Base-by-base conservation (phyloP, 2,113 vertebrate species). In the Oreochromis aureus region DNA sequence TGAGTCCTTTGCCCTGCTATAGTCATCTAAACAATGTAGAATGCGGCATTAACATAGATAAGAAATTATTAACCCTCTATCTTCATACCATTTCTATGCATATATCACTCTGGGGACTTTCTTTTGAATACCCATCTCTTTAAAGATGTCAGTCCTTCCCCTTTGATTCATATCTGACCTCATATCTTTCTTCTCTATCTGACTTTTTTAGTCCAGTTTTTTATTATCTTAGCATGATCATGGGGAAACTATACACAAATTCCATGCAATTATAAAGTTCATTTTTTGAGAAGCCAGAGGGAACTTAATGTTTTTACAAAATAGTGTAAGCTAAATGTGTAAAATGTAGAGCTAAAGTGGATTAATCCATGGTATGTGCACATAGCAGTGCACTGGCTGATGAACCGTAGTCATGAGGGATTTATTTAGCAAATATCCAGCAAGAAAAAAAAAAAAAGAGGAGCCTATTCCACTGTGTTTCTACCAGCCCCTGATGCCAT, bases 381-480 rank as follows among this genome's bases (percentile, higher is more conserved):
- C 82, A 88, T 53, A 55, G 41, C 83, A 87, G 86, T 85, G 30
- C 69, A 93, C 84, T 89, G 86, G 41, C 87, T 91, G 85, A 93
- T 83, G 89, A 93, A 90, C 91, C 81, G 48, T 59, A 63, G 84
- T 91, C 92, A 94, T 85, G 88, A 93, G 90, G 89, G 91, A 95
- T 94, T 96, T 81, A 89, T 95, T 90, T 92, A 83, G 87, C 82
- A 95, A 91, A 95, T 92, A 95, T 95, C 91, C 86, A 87, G 87
- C 84, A 89, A 87, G 13, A 5, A 27, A 27, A 69, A 73, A 69
- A 73, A 80, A 95, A 93, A 89, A 89, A 15, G 86, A 61, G 61
- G 83, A 93, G 80, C 84, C 92, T 83, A 92, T 94, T 94, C 91
- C 90, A 80, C 79, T 89, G 86, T 94, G 87, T 92, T 91, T 86